Evolutionary conservation across 2,888 invertebrate genomes (phyloP).

Genomic region (Ferrisia virgata): DNA sequence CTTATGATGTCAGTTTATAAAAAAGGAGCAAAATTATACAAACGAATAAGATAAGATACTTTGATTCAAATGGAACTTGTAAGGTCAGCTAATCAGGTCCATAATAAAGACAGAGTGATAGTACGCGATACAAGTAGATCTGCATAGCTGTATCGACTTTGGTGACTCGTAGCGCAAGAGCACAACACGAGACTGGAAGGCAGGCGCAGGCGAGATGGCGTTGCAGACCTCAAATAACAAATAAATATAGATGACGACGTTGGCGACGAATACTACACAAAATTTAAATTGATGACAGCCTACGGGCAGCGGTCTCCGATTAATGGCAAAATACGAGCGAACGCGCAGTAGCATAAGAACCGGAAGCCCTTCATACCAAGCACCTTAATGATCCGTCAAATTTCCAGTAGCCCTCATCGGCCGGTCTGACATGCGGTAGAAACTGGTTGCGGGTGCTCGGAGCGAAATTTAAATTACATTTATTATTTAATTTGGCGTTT

Average conservation of each 20-base stretch:
- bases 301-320: neutral
- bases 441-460: constrained; percentile 17
- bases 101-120: too few species aligned
- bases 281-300: neutral
- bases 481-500: constrained; percentile 46
- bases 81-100: too few species aligned
- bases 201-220: neutral
- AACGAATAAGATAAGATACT: too few species aligned
- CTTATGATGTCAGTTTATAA: too few species aligned
- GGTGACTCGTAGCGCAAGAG: too few species aligned
- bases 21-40: too few species aligned
- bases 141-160: too few species aligned
- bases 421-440: constrained; percentile 30
- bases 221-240: too few species aligned
- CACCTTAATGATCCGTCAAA: constrained; percentile 44
- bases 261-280: neutral
- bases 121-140: too few species aligned
- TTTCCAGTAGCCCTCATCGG: constrained; percentile 38
- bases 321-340: neutral
- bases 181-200: neutral
- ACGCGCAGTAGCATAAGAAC: neutral
- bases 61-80: too few species aligned
- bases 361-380: constrained; percentile 29
- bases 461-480: constrained; percentile 42
- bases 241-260: too few species aligned